Evolutionary conservation across 2,888 invertebrate genomes (phyloP).

Genomic region (Polyommatus icarus): DNA sequence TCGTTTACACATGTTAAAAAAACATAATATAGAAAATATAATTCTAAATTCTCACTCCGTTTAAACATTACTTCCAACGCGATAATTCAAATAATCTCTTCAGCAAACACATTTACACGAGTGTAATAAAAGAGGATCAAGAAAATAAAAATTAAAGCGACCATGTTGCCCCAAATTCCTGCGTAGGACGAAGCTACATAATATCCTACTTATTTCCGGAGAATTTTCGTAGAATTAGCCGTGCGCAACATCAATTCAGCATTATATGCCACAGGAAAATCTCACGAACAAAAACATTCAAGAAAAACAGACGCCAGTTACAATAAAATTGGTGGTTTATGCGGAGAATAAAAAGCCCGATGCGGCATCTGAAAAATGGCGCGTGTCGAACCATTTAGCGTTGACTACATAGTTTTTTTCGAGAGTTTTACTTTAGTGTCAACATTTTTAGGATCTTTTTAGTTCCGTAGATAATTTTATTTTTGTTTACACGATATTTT

Average conservation of each 20-base stretch:
- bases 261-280: conserved; percentile 22
- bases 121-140: conserved; percentile 11
- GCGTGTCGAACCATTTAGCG: not conserved
- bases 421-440: not conserved
- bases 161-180: not conserved
- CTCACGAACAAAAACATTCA: conserved; percentile 18
- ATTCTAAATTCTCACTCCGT: not conserved
- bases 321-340: conserved; percentile 21
- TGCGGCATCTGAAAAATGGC: not conserved
- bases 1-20: not conserved
- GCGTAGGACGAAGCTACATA: not conserved
- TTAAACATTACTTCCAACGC: not conserved
- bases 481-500: no score
- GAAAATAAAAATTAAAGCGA: conserved; percentile 21
- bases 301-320: conserved; percentile 27
- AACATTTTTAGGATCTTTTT: not conserved
- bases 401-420: not conserved
- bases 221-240: conserved; percentile 27
- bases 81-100: not conserved
- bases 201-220: conserved; percentile 18
- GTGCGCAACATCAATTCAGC: conserved; percentile 18
- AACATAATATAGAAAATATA: not conserved
- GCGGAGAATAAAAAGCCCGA: conserved; percentile 12
- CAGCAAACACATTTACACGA: not conserved
- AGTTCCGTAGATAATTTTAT: no score